Conservation (phyloP, 2,888 invertebrate genomes). For the Pachliopta kotzebuea region DNA sequence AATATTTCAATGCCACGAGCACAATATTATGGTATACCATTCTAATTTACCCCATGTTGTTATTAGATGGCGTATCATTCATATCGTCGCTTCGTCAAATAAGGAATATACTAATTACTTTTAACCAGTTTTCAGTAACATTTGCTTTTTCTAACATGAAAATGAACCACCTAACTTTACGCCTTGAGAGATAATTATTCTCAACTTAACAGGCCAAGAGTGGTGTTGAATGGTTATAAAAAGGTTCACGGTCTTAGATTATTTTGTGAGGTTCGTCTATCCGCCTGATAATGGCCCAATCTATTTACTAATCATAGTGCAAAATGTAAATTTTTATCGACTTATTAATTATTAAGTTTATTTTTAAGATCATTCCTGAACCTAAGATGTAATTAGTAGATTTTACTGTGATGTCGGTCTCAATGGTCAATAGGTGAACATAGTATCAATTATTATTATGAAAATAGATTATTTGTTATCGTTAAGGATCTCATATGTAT, state of each 20-base stretch:
- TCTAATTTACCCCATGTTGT: too few species aligned
- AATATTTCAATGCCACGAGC: too few species aligned
- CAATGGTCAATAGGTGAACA: conserved; percentile 72
- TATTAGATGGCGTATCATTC: too few species aligned
- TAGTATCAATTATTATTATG: conserved; percentile 76
- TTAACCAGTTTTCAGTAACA: background rate
- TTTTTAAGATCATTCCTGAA: conserved; percentile 77
- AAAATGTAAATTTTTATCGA: conserved; percentile 60
- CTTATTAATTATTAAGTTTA: conserved; percentile 51
- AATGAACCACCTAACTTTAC: conserved; percentile 1
- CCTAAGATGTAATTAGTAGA: conserved; percentile 75
- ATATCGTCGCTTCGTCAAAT: too few species aligned
- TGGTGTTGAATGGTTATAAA: conserved; percentile 15
- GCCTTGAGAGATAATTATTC: conserved; percentile 7
- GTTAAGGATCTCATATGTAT: conserved; percentile 80
- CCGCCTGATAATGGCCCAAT: conserved; percentile 61
- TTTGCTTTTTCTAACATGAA: background rate
- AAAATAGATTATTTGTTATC: conserved; percentile 72
- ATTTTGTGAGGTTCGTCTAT: conserved; percentile 44
- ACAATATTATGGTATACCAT: too few species aligned
- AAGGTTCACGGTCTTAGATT: conserved; percentile 29
- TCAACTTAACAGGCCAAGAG: conserved; percentile 1
- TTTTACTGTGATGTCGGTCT: conserved; percentile 79
- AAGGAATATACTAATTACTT: too few species aligned
- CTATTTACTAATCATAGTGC: conserved; percentile 62